A percentile compares a stretch with the other conserved stretches of the same genome.
Evolutionary conservation across 2,888 invertebrate genomes (phyloP).

Genomic region (Petrolisthes cinctipes): DNA sequence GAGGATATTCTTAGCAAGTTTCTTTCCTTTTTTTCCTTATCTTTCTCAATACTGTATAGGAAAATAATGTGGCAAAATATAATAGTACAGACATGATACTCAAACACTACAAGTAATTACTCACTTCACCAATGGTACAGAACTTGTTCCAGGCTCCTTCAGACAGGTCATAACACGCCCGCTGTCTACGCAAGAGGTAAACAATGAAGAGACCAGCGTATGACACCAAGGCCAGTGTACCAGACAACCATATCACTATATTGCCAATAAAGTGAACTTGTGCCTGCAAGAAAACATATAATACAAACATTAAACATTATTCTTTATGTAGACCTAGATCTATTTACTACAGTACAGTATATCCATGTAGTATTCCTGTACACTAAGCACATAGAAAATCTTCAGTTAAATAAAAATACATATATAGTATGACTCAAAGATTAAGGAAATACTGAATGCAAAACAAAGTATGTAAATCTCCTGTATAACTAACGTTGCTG

Average conservation of each 20-base stretch:
- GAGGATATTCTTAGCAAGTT: too few relatives aligned
- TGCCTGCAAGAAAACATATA: conserved; percentile 75
- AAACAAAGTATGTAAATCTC: too few relatives aligned
- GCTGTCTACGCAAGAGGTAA: conserved; percentile 81
- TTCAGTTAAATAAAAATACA: neutral
- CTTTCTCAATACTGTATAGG: too few relatives aligned
- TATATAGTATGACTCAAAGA: neutral
- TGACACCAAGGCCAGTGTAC: conserved; percentile 77
- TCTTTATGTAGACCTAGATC: neutral
- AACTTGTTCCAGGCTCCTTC: conserved; percentile 78
- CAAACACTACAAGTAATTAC: neutral
- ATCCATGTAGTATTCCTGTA: neutral
- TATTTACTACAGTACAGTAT: neutral
- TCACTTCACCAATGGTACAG: conserved; percentile 80
- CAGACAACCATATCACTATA: conserved; percentile 87
- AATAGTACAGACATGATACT: too few relatives aligned
- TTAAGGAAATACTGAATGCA: neutral
- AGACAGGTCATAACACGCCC: conserved; percentile 80
- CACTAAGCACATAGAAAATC: neutral
- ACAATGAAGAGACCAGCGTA: conserved; percentile 79
- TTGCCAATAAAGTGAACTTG: conserved; percentile 97
- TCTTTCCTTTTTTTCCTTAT: too few relatives aligned
- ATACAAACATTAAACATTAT: neutral
- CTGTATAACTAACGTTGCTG: conserved; percentile 79
- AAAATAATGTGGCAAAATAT: too few relatives aligned